These are phyloP conservation scores for Bruchidius siliquastri DNA, from an alignment of 2,888 invertebrate genomes.

Conservation along the genomic window DNA sequence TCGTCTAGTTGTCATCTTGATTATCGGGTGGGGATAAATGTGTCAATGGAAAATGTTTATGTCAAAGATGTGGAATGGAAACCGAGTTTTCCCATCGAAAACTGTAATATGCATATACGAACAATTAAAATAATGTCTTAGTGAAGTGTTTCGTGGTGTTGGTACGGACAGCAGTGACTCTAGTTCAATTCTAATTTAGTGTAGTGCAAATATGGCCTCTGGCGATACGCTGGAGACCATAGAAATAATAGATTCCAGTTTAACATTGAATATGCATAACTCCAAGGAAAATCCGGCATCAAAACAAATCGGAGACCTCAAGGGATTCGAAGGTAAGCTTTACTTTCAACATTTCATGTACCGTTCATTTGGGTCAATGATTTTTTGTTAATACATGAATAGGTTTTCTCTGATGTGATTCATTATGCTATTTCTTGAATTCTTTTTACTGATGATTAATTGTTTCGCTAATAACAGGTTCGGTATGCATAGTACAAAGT, in stretches of 20 bases:
- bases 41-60: constrained; percentile 41
- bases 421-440: not conserved
- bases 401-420: not conserved
- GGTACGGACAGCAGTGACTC: constrained; percentile 13
- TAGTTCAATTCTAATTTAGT: constrained; percentile 12
- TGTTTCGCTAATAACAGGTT: not conserved
- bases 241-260: constrained; percentile 67
- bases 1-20: constrained; percentile 9
- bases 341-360: not conserved
- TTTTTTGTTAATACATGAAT: constrained; percentile 5
- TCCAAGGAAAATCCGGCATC: constrained; percentile 54
- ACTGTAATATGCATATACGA: constrained; percentile 21
- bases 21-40: constrained; percentile 37
- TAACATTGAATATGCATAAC: constrained; percentile 50
- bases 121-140: constrained; percentile 23
- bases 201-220: constrained; percentile 64
- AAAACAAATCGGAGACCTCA: constrained; percentile 57
- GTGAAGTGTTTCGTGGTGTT: constrained; percentile 20
- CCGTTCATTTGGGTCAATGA: not conserved
- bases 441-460: not conserved
- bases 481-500: not conserved
- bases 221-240: constrained; percentile 76
- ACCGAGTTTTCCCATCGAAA: constrained; percentile 24
- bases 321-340: constrained; percentile 51
- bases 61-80: constrained; percentile 56